A percentile compares a stretch with the other conserved stretches of the same genome.
These are phyloP conservation scores for Lasioglossum albipes DNA, from an alignment of 1,140 invertebrate species.

Conservation along the genomic window DNA sequence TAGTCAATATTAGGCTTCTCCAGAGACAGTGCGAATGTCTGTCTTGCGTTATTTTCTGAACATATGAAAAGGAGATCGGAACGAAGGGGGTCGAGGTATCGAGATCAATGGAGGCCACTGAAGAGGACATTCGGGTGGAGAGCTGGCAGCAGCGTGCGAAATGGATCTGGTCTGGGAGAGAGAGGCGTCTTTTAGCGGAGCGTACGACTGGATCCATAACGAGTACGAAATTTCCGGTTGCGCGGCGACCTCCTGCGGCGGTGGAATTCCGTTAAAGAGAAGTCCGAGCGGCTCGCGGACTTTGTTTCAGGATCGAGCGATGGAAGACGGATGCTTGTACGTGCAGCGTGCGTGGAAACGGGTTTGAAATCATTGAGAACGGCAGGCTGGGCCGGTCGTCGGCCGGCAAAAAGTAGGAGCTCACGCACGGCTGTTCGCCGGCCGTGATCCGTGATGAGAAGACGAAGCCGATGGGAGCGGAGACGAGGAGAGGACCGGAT, in stretches of 20 bases:
- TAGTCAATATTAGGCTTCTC: no score
- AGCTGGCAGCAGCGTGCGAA: no score
- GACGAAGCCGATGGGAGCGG: constrained; percentile 29
- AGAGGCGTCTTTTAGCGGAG: no score
- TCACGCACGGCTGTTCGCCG: constrained; percentile 67
- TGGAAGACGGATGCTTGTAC: constrained; percentile 9
- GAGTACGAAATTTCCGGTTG: background rate
- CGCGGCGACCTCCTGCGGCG: background rate
- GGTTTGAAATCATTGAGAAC: constrained; percentile 68
- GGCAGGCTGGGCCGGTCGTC: constrained; percentile 63
- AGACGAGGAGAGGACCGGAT: constrained; percentile 17
- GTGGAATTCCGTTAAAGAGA: constrained; percentile 48
- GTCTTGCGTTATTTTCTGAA: no score
- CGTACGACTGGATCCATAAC: no score
- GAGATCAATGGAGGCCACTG: no score
- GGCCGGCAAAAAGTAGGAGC: constrained; percentile 72
- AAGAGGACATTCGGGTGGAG: no score
- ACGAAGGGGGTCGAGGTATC: no score
- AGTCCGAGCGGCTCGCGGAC: constrained; percentile 15
- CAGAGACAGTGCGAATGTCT: no score
- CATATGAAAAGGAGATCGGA: no score
- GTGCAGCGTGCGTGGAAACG: constrained; percentile 51
- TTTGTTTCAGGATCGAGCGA: constrained; percentile 41
- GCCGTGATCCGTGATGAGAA: constrained; percentile 67
- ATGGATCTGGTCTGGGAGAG: no score